A percentile compares a stretch with the other conserved stretches of the same genome.
Evolutionary conservation across 2,888 invertebrate genomes (phyloP).

Genomic region (Antitype chi): DNA sequence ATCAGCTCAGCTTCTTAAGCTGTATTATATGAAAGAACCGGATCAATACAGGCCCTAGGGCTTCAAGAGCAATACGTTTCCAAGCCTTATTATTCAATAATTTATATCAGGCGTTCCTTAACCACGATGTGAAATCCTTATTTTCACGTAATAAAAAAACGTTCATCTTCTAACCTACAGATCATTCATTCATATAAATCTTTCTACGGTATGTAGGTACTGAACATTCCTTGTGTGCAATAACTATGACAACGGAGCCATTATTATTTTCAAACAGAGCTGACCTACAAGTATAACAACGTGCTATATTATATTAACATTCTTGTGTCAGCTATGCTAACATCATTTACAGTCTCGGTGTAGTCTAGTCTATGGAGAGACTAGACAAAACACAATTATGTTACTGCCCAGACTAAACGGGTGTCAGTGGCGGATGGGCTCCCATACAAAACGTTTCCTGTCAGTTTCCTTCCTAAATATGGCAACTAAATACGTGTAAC

Average conservation of each 20-base stretch:
- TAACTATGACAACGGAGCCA: slow-evolving; percentile 4
- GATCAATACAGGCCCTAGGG: neutral
- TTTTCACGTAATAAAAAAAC: neutral
- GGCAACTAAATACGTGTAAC: neutral
- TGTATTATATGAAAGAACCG: too few relatives aligned
- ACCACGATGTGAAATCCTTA: neutral
- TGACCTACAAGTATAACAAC: neutral
- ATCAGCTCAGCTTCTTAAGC: neutral
- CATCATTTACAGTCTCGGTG: neutral
- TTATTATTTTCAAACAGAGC: slow-evolving; percentile 11
- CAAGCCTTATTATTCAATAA: neutral
- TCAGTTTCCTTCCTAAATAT: neutral
- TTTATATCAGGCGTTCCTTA: neutral
- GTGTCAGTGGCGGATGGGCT: neutral
- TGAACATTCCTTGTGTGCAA: neutral
- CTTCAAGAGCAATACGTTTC: neutral
- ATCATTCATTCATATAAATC: neutral
- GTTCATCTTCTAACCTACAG: neutral
- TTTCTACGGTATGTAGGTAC: neutral
- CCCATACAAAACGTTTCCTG: neutral
- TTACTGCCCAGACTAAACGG: neutral
- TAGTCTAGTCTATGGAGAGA: neutral
- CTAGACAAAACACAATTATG: slow-evolving; percentile 18
- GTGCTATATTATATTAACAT: slow-evolving; percentile 9
- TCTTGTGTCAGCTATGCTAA: neutral